Evolutionary conservation across 2,888 invertebrate genomes (phyloP).

Genomic region (Synergus gifuensis): DNA sequence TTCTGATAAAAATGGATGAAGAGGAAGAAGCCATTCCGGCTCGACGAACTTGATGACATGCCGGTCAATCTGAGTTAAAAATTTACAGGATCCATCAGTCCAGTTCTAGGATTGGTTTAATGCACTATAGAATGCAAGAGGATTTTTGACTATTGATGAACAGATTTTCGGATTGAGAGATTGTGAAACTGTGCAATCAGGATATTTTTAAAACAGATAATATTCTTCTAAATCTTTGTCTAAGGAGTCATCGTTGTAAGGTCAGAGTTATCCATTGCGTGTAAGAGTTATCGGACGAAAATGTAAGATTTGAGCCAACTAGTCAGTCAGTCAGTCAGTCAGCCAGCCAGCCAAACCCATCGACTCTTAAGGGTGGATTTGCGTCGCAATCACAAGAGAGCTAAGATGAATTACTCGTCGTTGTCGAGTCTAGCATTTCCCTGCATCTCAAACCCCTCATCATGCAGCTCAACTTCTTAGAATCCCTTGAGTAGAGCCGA

Average conservation of each 20-base stretch:
- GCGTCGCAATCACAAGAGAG: conserved; percentile 57
- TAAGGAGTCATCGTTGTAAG: background rate
- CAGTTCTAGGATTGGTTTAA: background rate
- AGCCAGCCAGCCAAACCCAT: conserved; percentile 41
- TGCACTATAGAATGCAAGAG: background rate
- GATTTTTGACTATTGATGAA: conserved; percentile 2
- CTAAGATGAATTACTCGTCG: conserved; percentile 62
- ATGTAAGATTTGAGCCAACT: conserved; percentile 5
- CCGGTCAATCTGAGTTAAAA: background rate
- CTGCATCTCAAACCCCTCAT: conserved; percentile 50
- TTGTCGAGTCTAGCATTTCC: conserved; percentile 56
- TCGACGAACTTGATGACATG: background rate
- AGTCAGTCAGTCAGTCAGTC: background rate
- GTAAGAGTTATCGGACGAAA: conserved; percentile 26
- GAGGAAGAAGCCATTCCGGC: background rate
- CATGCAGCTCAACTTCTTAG: conserved; percentile 47
- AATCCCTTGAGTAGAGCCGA: conserved; percentile 49
- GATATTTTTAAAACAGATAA: background rate
- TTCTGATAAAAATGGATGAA: background rate
- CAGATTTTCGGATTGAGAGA: background rate
- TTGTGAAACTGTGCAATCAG: background rate
- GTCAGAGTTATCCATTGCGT: background rate
- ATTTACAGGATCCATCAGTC: background rate
- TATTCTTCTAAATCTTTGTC: background rate
- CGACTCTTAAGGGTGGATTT: conserved; percentile 53